Conservation (phyloP, 2,113 vertebrate species). For the Greenwoodochromis staneri region DNA sequence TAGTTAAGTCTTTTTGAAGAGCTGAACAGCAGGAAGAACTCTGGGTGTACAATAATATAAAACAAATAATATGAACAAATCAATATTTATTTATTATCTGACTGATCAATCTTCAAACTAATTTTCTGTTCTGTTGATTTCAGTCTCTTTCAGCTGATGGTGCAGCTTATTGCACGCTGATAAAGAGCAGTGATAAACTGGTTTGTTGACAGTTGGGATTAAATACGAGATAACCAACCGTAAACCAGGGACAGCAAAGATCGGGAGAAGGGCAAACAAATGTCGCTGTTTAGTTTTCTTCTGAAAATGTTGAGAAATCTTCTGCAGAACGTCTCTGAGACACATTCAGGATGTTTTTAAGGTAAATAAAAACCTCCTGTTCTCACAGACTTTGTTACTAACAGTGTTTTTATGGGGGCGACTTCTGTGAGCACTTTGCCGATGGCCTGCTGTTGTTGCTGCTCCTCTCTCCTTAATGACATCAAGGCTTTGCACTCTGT, state of each 20-base stretch:
- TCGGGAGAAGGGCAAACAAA: background rate
- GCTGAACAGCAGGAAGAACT: background rate
- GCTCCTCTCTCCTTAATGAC: background rate
- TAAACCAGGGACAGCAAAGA: background rate
- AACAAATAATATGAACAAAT: fast-evolving
- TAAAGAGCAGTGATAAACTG: background rate
- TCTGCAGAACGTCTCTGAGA: background rate
- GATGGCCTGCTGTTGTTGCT: background rate
- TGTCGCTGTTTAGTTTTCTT: background rate
- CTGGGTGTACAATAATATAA: background rate
- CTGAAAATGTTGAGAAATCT: background rate
- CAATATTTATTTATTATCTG: background rate
- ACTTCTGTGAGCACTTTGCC: background rate
- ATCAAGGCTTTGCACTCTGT: background rate
- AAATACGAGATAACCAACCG: background rate
- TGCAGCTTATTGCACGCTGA: background rate
- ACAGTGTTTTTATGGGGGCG: background rate
- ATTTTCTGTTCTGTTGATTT: background rate
- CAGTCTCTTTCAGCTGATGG: background rate
- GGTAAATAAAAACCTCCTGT: background rate
- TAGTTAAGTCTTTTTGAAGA: too few species aligned
- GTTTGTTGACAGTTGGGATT: background rate
- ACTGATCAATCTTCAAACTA: background rate
- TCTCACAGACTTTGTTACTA: background rate
- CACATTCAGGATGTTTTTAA: background rate